Conservation (phyloP, 2,797 vertebrate species). For the Tiaroga cobitis region DNA sequence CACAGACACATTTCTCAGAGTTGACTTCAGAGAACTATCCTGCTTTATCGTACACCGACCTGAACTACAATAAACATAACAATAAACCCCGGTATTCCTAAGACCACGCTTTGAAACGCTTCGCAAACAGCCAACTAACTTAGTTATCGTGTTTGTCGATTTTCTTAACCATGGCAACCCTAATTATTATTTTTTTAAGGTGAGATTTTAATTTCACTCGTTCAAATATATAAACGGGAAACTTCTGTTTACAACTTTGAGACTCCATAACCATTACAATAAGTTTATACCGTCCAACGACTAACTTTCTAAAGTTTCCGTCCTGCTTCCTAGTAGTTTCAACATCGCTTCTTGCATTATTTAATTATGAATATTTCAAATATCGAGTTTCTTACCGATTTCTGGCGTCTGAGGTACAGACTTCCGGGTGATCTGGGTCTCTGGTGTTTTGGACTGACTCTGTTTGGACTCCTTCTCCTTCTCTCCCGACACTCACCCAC, state of each 20-base stretch:
- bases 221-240: background rate
- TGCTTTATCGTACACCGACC: background rate
- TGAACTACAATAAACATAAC: background rate
- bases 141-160: background rate
- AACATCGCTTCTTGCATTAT: background rate
- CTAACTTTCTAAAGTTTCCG: background rate
- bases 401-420: background rate
- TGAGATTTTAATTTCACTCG: background rate
- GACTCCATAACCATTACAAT: background rate
- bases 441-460: slow-evolving; percentile 4
- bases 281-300: background rate
- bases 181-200: background rate
- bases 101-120: background rate
- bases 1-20: background rate
- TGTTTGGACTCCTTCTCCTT: slow-evolving; percentile 18
- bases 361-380: background rate
- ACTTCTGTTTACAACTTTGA: slow-evolving; percentile 33
- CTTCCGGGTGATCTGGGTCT: slow-evolving; percentile 30
- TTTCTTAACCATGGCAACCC: background rate
- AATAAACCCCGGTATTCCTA: background rate
- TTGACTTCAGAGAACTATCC: background rate
- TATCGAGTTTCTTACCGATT: slow-evolving; percentile 12
- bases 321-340: background rate
- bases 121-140: background rate
- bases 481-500: background rate